phyloP scores from a whole-genome alignment of 30 jellyfish, hydroid and myxozoan species.

The Morbakka virulenta region DNA sequence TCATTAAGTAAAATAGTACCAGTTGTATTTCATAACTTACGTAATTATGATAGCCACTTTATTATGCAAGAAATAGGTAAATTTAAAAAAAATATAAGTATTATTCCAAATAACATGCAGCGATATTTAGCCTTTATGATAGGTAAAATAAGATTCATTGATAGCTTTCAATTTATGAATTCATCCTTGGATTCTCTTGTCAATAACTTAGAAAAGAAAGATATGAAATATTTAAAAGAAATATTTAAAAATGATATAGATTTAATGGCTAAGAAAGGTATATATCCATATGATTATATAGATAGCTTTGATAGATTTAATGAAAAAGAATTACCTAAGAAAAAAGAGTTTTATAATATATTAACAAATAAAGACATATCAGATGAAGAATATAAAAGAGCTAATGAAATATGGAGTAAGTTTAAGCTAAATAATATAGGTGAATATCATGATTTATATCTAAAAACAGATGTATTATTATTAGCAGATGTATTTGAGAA shows the following conservation, averaged over 20 bases:
- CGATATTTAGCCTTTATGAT: conserved; percentile 29
- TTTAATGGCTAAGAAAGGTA: conserved; percentile 51
- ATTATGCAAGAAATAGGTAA: conserved; percentile 52
- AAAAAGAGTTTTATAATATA: conserved; percentile 2
- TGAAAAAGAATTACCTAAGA: conserved; percentile 31
- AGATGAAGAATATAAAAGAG: conserved; percentile 42
- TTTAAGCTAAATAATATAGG: background rate
- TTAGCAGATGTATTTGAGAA: conserved; percentile 44
- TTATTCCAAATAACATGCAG: conserved; percentile 15
- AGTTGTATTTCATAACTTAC: conserved; percentile 44
- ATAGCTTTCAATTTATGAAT: conserved; percentile 31
- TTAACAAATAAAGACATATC: background rate
- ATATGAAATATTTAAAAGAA: background rate
- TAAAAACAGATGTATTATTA: conserved; percentile 20
- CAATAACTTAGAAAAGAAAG: conserved; percentile 4
- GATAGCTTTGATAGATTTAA: conserved; percentile 25
- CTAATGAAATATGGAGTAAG: background rate
- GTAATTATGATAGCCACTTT: conserved; percentile 44
- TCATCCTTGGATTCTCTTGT: conserved; percentile 34
- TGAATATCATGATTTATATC: too few relatives aligned
- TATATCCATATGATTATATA: conserved; percentile 63
- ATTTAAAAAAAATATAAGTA: background rate
- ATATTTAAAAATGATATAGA: background rate
- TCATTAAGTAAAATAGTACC: conserved; percentile 35
- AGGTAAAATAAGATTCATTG: conserved; percentile 36